phyloP scores from a whole-genome alignment of 2,888 invertebrate genomes.

The Agriopis leucophaearia region DNA sequence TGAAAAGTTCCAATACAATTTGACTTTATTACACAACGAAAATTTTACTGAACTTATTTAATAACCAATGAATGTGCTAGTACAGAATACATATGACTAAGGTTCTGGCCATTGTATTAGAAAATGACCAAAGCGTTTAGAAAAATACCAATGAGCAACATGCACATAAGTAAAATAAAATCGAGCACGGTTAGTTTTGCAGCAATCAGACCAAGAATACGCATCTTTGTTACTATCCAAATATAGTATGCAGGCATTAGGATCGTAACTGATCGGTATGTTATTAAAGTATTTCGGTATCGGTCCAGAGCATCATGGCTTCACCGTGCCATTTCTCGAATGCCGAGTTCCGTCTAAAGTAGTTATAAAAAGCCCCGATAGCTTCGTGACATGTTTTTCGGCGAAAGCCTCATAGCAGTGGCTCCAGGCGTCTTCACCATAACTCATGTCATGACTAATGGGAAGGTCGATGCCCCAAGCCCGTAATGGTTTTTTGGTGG shows the following conservation, averaged over 20 bases:
- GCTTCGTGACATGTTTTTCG: constrained; percentile 47
- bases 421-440: constrained; percentile 42
- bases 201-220: background rate
- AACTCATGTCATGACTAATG: constrained; percentile 51
- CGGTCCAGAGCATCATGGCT: constrained; percentile 15
- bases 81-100: too few species aligned
- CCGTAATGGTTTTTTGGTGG: constrained; percentile 46
- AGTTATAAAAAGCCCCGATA: constrained; percentile 34
- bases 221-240: background rate
- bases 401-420: constrained; percentile 48
- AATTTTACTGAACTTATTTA: too few species aligned
- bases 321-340: constrained; percentile 29
- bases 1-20: too few species aligned
- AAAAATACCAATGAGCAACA: background rate
- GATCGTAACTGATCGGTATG: constrained; percentile 18
- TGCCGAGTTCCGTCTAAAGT: constrained; percentile 32
- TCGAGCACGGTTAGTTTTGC: background rate
- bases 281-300: constrained; percentile 23
- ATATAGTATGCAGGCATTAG: constrained; percentile 11
- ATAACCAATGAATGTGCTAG: too few species aligned
- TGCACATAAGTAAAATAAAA: background rate
- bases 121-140: background rate
- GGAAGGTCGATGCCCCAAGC: constrained; percentile 46
- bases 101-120: background rate
- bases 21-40: too few species aligned